phyloP scores from a whole-genome alignment of 2,888 invertebrate species.

The Leucophenga montana region DNA sequence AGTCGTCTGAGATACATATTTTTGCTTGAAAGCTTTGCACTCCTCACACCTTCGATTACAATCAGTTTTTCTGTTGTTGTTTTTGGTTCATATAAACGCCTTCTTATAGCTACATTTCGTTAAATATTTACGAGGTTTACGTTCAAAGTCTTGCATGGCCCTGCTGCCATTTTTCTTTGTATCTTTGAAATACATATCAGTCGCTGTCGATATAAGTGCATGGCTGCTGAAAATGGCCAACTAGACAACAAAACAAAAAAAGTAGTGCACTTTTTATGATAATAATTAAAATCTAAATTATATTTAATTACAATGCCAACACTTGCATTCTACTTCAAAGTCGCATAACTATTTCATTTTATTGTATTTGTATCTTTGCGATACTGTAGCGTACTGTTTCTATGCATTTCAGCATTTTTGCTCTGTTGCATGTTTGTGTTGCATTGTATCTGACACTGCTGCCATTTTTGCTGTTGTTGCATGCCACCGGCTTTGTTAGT shows the following conservation, averaged over 20 bases:
- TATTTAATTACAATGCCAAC: not conserved
- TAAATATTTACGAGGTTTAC: too few relatives aligned
- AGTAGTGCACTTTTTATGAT: not conserved
- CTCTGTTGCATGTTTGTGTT: slow-evolving; percentile 31
- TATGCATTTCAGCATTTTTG: not conserved
- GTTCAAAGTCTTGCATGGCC: too few relatives aligned
- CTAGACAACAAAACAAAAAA: too few relatives aligned
- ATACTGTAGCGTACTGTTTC: not conserved
- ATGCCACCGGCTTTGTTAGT: slow-evolving; percentile 39
- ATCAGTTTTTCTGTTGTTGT: too few relatives aligned
- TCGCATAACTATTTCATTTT: not conserved
- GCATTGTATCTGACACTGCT: slow-evolving; percentile 27
- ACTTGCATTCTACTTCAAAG: not conserved
- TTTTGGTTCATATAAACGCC: too few relatives aligned
- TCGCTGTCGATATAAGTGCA: too few relatives aligned
- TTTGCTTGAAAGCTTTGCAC: slow-evolving; percentile 54
- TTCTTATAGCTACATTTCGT: too few relatives aligned
- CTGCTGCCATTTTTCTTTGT: too few relatives aligned
- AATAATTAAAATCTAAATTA: slow-evolving; percentile 13
- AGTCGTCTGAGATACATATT: slow-evolving; percentile 58
- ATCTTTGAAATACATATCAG: too few relatives aligned
- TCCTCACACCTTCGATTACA: slow-evolving; percentile 35
- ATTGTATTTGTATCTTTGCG: not conserved
- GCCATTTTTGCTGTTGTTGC: slow-evolving; percentile 16
- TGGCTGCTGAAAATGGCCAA: too few relatives aligned